Conservation (phyloP, 2,888 invertebrate species). For the Ectemnius continuus region DNA sequence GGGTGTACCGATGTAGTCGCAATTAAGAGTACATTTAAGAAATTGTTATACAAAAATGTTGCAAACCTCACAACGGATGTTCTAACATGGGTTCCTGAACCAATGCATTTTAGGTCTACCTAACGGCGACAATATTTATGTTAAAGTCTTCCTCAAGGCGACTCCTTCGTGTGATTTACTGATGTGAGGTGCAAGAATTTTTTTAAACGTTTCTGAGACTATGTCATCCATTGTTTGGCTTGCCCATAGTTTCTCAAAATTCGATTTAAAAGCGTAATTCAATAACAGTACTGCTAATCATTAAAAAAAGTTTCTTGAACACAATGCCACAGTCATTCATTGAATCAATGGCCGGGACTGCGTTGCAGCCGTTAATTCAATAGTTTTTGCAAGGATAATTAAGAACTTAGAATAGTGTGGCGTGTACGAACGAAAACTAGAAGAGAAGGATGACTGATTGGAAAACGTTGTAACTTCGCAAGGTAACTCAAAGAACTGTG, state of each 20-base stretch:
- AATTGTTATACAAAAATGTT: conserved; percentile 56
- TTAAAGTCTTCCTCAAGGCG: conserved; percentile 8
- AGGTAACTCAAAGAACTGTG: conserved; percentile 3
- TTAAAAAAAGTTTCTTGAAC: conserved; percentile 52
- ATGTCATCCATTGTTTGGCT: conserved; percentile 35
- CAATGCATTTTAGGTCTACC: too few species aligned
- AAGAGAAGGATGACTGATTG: conserved; percentile 28
- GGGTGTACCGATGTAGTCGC: conserved; percentile 49
- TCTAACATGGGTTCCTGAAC: not conserved
- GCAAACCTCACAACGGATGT: conserved; percentile 52
- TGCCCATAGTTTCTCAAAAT: conserved; percentile 26
- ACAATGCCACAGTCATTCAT: conserved; percentile 59
- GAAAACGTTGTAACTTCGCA: conserved; percentile 1
- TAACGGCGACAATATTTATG: not conserved
- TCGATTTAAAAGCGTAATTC: conserved; percentile 46
- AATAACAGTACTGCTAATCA: conserved; percentile 43
- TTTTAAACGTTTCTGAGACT: not conserved
- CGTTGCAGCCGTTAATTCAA: conserved; percentile 51
- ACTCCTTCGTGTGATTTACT: too few species aligned
- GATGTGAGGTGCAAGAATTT: not conserved
- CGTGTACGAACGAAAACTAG: conserved; percentile 21
- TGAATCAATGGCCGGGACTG: conserved; percentile 52
- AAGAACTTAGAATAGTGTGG: conserved; percentile 29
- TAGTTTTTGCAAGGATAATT: conserved; percentile 23
- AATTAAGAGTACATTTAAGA: conserved; percentile 54